These are phyloP conservation scores for Ia io DNA, from an alignment of 2,113 vertebrate genomes.

Conservation along the genomic window DNA sequence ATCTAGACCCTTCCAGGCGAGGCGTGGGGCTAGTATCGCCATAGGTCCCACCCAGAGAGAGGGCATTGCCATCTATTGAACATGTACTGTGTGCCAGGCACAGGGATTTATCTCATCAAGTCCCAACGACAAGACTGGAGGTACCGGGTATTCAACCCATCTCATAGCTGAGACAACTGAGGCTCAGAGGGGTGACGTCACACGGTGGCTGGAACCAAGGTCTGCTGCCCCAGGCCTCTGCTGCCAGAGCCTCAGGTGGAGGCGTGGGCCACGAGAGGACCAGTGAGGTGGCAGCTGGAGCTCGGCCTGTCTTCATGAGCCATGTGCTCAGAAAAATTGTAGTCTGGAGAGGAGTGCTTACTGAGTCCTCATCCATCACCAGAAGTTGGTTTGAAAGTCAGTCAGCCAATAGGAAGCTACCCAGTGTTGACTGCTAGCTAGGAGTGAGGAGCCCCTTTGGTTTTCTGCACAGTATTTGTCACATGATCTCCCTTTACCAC, in stretches of 20 bases:
- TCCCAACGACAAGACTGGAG: not conserved
- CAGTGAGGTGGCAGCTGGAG: not conserved
- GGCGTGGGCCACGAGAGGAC: not conserved
- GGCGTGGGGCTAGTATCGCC: not conserved
- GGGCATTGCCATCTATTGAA: not conserved
- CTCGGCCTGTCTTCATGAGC: not conserved
- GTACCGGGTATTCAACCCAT: not conserved
- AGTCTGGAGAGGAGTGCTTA: slow-evolving; percentile 75
- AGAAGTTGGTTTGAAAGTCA: slow-evolving; percentile 70
- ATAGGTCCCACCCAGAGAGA: not conserved
- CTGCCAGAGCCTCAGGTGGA: not conserved
- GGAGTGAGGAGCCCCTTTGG: slow-evolving; percentile 62
- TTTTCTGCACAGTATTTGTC: slow-evolving; percentile 67
- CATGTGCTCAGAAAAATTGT: slow-evolving; percentile 70
- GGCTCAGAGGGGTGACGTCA: not conserved
- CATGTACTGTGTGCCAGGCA: not conserved
- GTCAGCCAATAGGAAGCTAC: slow-evolving; percentile 53
- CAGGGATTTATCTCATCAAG: not conserved
- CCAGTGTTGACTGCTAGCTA: slow-evolving; percentile 44
- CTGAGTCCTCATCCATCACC: slow-evolving; percentile 53
- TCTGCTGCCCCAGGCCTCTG: not conserved
- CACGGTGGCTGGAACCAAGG: not conserved
- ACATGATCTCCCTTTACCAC: slow-evolving; percentile 39
- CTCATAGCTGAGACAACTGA: not conserved
- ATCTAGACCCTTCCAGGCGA: not conserved